A percentile compares a stretch with the other conserved stretches of the same genome.
Evolutionary conservation across 37 sponge, comb jelly and placozoan species (phyloP).

Genomic region (Lycopodina hypogea): DNA sequence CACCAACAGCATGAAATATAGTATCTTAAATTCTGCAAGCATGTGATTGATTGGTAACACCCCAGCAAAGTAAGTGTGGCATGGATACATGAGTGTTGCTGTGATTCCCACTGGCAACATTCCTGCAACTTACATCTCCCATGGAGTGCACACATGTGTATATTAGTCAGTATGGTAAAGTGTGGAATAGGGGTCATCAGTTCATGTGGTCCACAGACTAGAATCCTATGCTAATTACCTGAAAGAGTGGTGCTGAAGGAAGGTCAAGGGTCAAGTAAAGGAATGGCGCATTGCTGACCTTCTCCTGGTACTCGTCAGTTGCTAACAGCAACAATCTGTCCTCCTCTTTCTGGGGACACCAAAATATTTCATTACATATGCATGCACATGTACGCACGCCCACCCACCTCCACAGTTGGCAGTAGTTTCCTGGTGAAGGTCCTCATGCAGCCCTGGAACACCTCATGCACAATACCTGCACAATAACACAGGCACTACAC

Average conservation of each 20-base stretch:
- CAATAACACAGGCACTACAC: not conserved
- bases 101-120: no score
- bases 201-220: not conserved
- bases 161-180: no score
- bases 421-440: slow-evolving; percentile 73
- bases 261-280: slow-evolving; percentile 93
- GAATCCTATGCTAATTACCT: no score
- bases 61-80: no score
- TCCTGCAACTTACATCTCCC: no score
- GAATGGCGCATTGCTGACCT: slow-evolving; percentile 65
- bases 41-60: no score
- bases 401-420: slow-evolving; percentile 44
- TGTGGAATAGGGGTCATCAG: no score
- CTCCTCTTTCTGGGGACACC: slow-evolving; percentile 28
- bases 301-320: slow-evolving; percentile 77
- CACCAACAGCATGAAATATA: no score
- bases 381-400: not conserved
- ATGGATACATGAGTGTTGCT: no score
- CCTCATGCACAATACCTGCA: slow-evolving; percentile 48
- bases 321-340: slow-evolving; percentile 42
- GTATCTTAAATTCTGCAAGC: no score
- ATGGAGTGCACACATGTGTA: no score
- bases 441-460: slow-evolving; percentile 81
- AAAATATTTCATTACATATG: not conserved
- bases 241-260: slow-evolving; percentile 91